Base-by-base conservation (phyloP, 2,888 invertebrate genomes). In the Habrosyne pyritoides region DNA sequence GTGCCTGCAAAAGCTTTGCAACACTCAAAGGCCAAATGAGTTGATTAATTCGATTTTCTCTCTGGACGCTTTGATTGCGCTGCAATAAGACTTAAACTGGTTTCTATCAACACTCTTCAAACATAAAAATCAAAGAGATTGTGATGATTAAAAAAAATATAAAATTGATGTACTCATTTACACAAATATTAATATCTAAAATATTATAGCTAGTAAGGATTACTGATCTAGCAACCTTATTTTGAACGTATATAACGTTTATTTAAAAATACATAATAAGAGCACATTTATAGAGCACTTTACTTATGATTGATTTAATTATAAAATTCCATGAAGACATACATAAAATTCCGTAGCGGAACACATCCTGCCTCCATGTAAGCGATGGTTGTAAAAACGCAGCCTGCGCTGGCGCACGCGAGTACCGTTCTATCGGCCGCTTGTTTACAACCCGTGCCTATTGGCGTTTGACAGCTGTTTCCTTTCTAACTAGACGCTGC, bases 31-130 rank as follows among this genome's bases (percentile, higher is more conserved):
- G 84, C 81, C 73, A 75, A 77, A 74, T 80, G 81, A 81, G 79
- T 83, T 80, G 79, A 85, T 86, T 87, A 87, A 89, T 88, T 86
- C 81, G 81, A 87, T 89, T 87, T 87, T 81, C 83, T 75, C 77
- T 76, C 72, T 81, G 81, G 76, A 77, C 79, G 81, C 80, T 81
- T 80, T 89, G 88, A 90, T 91, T 89, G 85, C 84, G 71, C 60
- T 73, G 77, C 71, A 78, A 67, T 72, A 69, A 79, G 75, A 82
- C 74, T 69, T 66, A 78, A 76, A 79, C 77, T 69, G 76, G 77
- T 79, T 83, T 79, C 73, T 71, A 73, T 77, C 69, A 59, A 62
- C 58, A 62, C 56, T 60, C 64, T 75, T 71, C 74, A 72, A 73
- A 73, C 69, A 69, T 49, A 50, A 47, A 47, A 33, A 33, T 33